Evolutionary conservation across 2,797 vertebrate species (phyloP), one percentile per base, ranked within the genome.

Genomic region (Nothura maculosa): DNA sequence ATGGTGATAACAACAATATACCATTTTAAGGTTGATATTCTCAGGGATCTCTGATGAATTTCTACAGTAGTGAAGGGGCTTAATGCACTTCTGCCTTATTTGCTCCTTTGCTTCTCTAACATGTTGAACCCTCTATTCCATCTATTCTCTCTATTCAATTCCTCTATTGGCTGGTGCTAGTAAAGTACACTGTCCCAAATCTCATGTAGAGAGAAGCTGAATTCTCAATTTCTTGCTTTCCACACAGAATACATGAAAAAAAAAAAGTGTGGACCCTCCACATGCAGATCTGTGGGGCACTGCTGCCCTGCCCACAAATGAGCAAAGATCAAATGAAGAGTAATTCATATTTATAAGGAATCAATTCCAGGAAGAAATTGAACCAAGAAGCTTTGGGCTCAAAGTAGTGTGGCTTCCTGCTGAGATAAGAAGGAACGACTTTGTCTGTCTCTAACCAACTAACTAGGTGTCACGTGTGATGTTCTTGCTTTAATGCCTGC

Each of bases 271-370:
- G 77, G 89, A 92, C 82, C 93, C 92, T 92, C 82, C 92, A 91
- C 82, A 83, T 50, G 50, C n/a, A 69, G 58, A 87, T 73, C 87
- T 21, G 79, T 90, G 87, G 94, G 84, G 58, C 87, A 91, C 91
- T 87, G 76, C 82, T 89, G 80, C 92, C 89, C 76, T 69, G 73
- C 89, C 93, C 93, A 96, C 76, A 81, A 78, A 91, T 7, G 79
- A 91, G 77, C 52, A 89, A 81, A 95, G 87, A 95, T 96, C 91
- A 96, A 96, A 96, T 94, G 74, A 85, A 43, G 43, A 66, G 36
- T 87, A 93, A 96, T 96, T 96, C 92, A 96, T 94, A 96, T 96
- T 90, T 96, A 95, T 96, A 94, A 95, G 85, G 85, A 94, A 89
- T 93, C 82, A 95, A 57, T 85, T 95, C 93, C 4, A 76, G 91